A percentile compares a stretch with the other conserved stretches of the same genome.
Evolutionary conservation across 2,113 vertebrate species (phyloP).

Genomic region (Semicossyphus pulcher): DNA sequence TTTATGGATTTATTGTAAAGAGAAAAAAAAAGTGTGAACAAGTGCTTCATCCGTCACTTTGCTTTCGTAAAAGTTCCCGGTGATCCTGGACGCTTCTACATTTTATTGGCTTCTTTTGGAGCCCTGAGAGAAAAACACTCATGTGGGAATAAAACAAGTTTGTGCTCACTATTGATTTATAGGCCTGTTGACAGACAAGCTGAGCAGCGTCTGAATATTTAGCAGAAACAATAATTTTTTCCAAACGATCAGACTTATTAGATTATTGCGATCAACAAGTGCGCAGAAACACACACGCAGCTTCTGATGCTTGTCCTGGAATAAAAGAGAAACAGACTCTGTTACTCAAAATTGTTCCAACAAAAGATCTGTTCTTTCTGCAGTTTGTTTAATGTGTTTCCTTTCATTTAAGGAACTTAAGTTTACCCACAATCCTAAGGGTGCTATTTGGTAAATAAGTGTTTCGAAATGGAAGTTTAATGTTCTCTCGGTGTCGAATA

Average conservation of each 20-base stretch:
- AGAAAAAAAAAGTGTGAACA: conserved; percentile 81
- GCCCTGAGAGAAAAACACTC: conserved; percentile 20
- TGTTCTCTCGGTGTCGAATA: conserved; percentile 42
- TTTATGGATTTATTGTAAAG: conserved; percentile 80
- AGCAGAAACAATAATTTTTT: neutral
- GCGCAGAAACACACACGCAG: conserved; percentile 26
- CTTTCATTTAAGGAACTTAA: conserved; percentile 34
- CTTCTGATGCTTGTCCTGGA: conserved; percentile 33
- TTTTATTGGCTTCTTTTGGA: conserved; percentile 31
- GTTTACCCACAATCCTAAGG: conserved; percentile 29
- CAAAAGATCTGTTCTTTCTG: conserved; percentile 33
- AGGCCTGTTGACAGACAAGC: neutral
- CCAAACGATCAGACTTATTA: conserved; percentile 1
- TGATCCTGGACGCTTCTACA: conserved; percentile 62
- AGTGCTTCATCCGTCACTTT: conserved; percentile 73
- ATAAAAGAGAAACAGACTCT: conserved; percentile 20
- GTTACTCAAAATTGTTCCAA: conserved; percentile 37
- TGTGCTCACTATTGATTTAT: conserved; percentile 41
- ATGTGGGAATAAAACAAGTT: conserved; percentile 35
- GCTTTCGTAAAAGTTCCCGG: conserved; percentile 84
- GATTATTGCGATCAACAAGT: conserved; percentile 70
- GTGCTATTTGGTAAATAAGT: conserved; percentile 34
- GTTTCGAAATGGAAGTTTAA: conserved; percentile 35
- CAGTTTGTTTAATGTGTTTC: conserved; percentile 31
- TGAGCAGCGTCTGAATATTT: conserved; percentile 7